Percentiles rank a stretch among this genome's conserved stretches.
Conservation (phyloP, 1,140 invertebrate genomes). For the Drosophila repletoides region DNA sequence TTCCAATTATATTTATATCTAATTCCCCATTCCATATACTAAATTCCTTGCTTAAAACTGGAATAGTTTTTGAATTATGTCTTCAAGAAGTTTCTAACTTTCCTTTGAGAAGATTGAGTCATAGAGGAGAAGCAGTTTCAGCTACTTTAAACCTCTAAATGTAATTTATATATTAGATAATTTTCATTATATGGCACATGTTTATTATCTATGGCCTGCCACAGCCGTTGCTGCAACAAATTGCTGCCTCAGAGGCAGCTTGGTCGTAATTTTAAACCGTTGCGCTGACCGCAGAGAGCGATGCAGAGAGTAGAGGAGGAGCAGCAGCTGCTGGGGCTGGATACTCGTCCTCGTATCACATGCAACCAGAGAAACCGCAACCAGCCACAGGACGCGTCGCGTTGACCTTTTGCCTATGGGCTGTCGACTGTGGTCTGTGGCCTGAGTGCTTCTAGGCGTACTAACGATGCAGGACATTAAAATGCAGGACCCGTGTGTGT, state of each 20-base stretch:
- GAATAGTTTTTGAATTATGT: too few species aligned
- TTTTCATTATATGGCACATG: slow-evolving; percentile 12
- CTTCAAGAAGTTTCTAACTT: too few species aligned
- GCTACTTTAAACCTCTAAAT: too few species aligned
- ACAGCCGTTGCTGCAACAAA: slow-evolving; percentile 15
- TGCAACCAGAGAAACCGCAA: slow-evolving; percentile 6
- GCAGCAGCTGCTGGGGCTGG: too few species aligned
- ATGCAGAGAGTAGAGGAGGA: too few species aligned
- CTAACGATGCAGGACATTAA: slow-evolving; percentile 37
- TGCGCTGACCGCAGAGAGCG: slow-evolving; percentile 50
- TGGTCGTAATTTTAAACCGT: slow-evolving; percentile 58
- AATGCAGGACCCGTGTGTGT: slow-evolving; percentile 40
- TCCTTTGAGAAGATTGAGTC: too few species aligned
- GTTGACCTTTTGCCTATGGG: slow-evolving; percentile 56
- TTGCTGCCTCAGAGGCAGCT: slow-evolving; percentile 8
- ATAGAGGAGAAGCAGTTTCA: too few species aligned
- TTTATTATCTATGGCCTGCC: slow-evolving; percentile 26
- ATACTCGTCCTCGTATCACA: too few species aligned
- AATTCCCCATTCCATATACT: too few species aligned
- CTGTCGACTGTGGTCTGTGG: slow-evolving; percentile 6
- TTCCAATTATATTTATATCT: too few species aligned
- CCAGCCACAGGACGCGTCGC: slow-evolving; percentile 43
- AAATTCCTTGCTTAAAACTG: too few species aligned
- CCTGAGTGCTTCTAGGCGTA: slow-evolving; percentile 26
- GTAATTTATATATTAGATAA: slow-evolving; percentile 12